phyloP scores from a whole-genome alignment of 2,888 invertebrate genomes.

The Drosophila lacicola region DNA sequence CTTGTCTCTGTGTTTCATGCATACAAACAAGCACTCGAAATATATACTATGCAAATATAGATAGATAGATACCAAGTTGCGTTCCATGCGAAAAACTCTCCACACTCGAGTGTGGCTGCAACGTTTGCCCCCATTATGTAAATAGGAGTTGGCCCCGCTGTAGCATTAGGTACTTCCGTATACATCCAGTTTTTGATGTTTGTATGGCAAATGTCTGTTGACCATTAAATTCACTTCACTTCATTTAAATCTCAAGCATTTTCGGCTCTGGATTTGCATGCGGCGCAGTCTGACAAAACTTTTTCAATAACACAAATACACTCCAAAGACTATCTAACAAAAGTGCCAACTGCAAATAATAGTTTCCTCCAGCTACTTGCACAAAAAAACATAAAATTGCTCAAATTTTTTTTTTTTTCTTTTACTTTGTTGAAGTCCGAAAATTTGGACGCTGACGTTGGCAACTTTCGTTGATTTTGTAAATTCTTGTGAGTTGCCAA shows the following conservation, averaged over 20 bases:
- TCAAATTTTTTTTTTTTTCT: slow-evolving; percentile 14
- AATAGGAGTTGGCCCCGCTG: slow-evolving; percentile 37
- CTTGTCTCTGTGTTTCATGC: slow-evolving; percentile 57
- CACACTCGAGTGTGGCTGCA: slow-evolving; percentile 38
- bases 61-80: slow-evolving; percentile 63
- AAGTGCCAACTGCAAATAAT: slow-evolving; percentile 79
- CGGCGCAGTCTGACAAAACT: slow-evolving; percentile 50
- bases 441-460: slow-evolving; percentile 62
- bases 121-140: slow-evolving; percentile 56
- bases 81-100: slow-evolving; percentile 44
- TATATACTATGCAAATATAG: slow-evolving; percentile 79
- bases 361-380: slow-evolving; percentile 50
- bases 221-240: slow-evolving; percentile 82
- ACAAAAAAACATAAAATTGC: slow-evolving; percentile 23
- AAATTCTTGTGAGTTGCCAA: slow-evolving; percentile 31
- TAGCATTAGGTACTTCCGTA: slow-evolving; percentile 16
- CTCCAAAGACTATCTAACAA: slow-evolving; percentile 48
- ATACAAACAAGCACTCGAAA: slow-evolving; percentile 80
- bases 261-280: slow-evolving; percentile 62
- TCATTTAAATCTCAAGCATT: slow-evolving; percentile 81
- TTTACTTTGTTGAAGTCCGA: slow-evolving; percentile 12
- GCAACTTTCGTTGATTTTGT: slow-evolving; percentile 47
- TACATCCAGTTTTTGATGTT: slow-evolving; percentile 53
- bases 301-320: slow-evolving; percentile 76
- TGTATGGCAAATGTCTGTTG: slow-evolving; percentile 74